Evolutionary conservation across 2,888 invertebrate species (phyloP), one percentile per base, ranked within the genome.

Genomic region (Apomyelois bistriatella): DNA sequence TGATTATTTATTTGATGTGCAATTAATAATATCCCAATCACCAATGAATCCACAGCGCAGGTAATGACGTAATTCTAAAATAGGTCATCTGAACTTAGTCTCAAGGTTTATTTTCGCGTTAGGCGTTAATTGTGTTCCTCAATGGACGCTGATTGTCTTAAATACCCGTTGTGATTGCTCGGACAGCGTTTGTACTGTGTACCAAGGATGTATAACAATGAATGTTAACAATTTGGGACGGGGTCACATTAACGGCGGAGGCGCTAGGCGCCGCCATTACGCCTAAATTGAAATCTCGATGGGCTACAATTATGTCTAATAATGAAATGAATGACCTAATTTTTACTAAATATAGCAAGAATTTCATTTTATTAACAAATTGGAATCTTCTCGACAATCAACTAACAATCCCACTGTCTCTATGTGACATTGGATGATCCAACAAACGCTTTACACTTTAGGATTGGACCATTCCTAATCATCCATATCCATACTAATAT

Each of bases 121-220:
- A 64, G 66, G 67, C 73, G 79, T 68, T 82, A 82, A 82, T 81
- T 81, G 76, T 58, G 61, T 46, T 62, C 13, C 70, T 72, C 78
- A 79, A 76, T 77, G 69, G 71, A 68, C 72, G 71, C 64, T 75
- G 68, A 76, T 79, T 79, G 76, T 76, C 64, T 72, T 67, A 68
- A 72, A 70, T 68, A 69, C 58, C 51, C 50, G 53, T 53, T 52
- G 57, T 57, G 57, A 57, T 57, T 57, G 52, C 22, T 32, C 36
- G n/a, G 36, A 16, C 16, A 30, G 49, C 12, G 22, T n/a, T n/a
- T 22, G 22, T 22, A 22, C 22, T 3, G 22, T 36, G 22, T 36
- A 40, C 49, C 40, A 41, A 50, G 40, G 30, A 41, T 40, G 8
- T 48, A 15, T 32, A 32, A 32, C 53, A 57, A 41, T 16, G n/a